Percentiles rank a stretch among this genome's conserved stretches.
These are phyloP conservation scores for Falco biarmicus DNA, from an alignment of 2,797 vertebrate species.

Conservation along the genomic window DNA sequence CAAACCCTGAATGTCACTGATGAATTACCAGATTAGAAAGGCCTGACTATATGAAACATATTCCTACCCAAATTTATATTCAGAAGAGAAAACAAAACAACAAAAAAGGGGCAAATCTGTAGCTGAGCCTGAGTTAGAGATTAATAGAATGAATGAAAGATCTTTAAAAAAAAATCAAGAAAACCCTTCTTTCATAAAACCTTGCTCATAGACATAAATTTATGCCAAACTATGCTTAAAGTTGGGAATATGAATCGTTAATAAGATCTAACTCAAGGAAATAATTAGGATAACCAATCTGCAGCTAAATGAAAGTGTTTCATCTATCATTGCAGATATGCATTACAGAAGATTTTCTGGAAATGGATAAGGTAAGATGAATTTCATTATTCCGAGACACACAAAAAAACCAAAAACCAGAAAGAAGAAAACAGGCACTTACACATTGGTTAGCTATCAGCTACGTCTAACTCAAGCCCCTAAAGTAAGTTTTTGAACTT, in stretches of 20 bases:
- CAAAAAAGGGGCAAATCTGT: neutral
- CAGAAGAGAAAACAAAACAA: neutral
- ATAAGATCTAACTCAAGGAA: neutral
- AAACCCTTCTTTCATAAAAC: conserved; percentile 1
- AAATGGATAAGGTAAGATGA: neutral
- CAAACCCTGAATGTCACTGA: conserved; percentile 21
- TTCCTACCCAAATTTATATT: neutral
- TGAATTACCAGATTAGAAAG: conserved; percentile 47
- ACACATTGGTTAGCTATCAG: neutral
- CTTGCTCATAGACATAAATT: neutral
- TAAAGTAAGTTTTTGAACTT: neutral
- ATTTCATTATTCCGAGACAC: neutral
- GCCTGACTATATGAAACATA: neutral
- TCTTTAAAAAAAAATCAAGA: neutral
- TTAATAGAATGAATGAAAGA: conserved; percentile 1
- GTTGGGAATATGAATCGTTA: conserved; percentile 10
- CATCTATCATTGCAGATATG: neutral
- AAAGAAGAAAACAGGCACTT: neutral
- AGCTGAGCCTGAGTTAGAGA: neutral
- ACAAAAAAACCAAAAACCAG: neutral
- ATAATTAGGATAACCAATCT: conserved; percentile 5
- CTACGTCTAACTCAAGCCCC: neutral
- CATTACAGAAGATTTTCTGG: neutral
- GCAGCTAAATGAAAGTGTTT: neutral
- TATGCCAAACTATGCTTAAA: neutral